A percentile compares a stretch with the other conserved stretches of the same genome.
These are phyloP conservation scores for zebrafish (Danio rerio) DNA, from an alignment of 2,113 vertebrate genomes.

Conservation along the genomic window DNA sequence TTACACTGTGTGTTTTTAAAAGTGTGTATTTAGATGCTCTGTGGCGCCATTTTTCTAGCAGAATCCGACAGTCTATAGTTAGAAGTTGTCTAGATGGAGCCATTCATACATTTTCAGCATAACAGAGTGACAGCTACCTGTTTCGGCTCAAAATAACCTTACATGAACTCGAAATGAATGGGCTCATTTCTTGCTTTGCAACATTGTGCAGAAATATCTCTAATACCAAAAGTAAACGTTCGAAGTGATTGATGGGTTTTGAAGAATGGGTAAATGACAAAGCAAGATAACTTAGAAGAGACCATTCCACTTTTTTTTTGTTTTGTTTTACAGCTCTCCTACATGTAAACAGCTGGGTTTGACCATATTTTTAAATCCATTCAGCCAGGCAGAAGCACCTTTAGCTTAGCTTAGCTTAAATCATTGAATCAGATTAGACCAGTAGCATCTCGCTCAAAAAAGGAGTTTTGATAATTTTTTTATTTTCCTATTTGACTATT, in stretches of 20 bases:
- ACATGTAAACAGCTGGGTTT: too few species aligned
- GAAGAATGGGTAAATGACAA: conserved; percentile 1
- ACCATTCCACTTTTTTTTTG: too few species aligned
- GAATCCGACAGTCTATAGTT: conserved; percentile 22
- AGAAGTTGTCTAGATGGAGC: not conserved
- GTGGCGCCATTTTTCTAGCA: not conserved
- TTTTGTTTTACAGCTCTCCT: too few species aligned
- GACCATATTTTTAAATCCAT: too few species aligned
- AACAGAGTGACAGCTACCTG: conserved; percentile 20
- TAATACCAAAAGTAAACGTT: not conserved
- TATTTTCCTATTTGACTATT: too few species aligned
- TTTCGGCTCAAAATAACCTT: not conserved
- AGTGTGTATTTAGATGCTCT: not conserved
- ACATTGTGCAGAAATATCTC: not conserved
- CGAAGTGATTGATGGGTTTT: not conserved
- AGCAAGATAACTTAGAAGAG: too few species aligned
- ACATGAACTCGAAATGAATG: not conserved
- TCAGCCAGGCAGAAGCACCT: too few species aligned
- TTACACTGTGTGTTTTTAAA: not conserved
- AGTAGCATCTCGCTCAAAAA: too few species aligned
- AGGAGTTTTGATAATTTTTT: too few species aligned
- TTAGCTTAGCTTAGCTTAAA: too few species aligned
- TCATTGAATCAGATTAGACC: too few species aligned
- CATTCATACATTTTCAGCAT: conserved; percentile 21
- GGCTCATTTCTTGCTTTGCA: conserved; percentile 1